phyloP scores from a whole-genome alignment of 2,888 invertebrate species.

The Pyrgus malvae region DNA sequence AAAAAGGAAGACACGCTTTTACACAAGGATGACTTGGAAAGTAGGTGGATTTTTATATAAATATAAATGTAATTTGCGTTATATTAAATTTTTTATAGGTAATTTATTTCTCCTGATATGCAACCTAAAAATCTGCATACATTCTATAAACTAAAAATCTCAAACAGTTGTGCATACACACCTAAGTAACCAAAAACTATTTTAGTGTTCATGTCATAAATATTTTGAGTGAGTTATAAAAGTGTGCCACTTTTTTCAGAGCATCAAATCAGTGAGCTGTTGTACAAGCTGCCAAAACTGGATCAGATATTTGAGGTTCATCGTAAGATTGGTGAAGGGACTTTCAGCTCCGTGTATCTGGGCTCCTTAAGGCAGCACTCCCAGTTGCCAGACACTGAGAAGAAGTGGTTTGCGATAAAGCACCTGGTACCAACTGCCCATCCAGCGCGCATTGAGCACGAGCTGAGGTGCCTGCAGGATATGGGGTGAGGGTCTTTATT shows the following conservation, averaged over 20 bases:
- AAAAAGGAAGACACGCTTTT: slow-evolving; percentile 48
- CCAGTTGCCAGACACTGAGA: slow-evolving; percentile 57
- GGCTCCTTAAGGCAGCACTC: slow-evolving; percentile 84
- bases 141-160: no score
- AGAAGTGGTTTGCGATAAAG: slow-evolving; percentile 90
- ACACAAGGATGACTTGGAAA: slow-evolving; percentile 62
- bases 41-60: slow-evolving; percentile 49
- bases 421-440: slow-evolving; percentile 94
- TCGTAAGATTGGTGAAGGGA: slow-evolving; percentile 90
- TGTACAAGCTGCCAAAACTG: slow-evolving; percentile 81
- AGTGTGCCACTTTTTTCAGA: slow-evolving; percentile 44
- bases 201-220: no score
- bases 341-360: slow-evolving; percentile 93
- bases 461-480: slow-evolving; percentile 88
- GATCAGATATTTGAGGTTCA: slow-evolving; percentile 85
- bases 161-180: no score
- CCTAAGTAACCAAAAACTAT: no score
- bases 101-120: no score
- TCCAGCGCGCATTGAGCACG: slow-evolving; percentile 90
- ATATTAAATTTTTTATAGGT: no score
- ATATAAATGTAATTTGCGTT: no score
- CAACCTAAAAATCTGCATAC: no score
- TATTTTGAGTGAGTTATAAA: neutral
- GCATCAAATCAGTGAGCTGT: slow-evolving; percentile 66
- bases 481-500: slow-evolving; percentile 83